phyloP scores from a whole-genome alignment of 2,888 invertebrate genomes.

The Epiblema foenella region DNA sequence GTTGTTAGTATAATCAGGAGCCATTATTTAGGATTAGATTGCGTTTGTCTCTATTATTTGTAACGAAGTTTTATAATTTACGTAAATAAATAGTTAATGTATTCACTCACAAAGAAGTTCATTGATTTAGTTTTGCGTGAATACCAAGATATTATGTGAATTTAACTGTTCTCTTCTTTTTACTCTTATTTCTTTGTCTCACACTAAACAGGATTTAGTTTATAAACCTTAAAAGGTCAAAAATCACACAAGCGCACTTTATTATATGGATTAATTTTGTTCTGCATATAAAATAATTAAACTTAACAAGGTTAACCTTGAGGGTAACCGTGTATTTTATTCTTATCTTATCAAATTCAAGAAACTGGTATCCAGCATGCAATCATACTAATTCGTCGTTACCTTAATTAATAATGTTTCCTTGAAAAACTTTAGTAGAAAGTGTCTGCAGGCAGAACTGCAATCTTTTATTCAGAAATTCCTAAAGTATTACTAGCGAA shows the following conservation, averaged over 20 bases:
- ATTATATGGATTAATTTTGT: neutral
- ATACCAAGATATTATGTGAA: neutral
- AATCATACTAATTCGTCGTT: constrained; percentile 10
- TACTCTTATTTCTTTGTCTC: neutral
- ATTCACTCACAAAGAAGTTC: neutral
- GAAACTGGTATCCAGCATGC: constrained; percentile 23
- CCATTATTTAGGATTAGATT: constrained; percentile 43
- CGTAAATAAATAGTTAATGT: neutral
- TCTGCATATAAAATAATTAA: constrained; percentile 6
- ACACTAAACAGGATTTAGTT: too few species aligned
- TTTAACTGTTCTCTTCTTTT: neutral
- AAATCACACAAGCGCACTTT: neutral
- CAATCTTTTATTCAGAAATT: constrained; percentile 25
- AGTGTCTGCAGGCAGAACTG: constrained; percentile 5
- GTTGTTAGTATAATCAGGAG: constrained; percentile 43
- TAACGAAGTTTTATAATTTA: neutral
- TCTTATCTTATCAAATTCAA: constrained; percentile 28
- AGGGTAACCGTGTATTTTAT: neutral
- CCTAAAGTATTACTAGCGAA: constrained; percentile 48
- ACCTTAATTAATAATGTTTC: constrained; percentile 19
- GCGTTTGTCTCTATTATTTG: constrained; percentile 37
- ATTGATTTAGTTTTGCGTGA: neutral
- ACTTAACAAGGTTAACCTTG: constrained; percentile 15
- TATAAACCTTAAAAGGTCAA: neutral
- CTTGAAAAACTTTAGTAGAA: constrained; percentile 17